phyloP scores from a whole-genome alignment of 2,797 vertebrate species.

The Phrynocephalus forsythii region DNA sequence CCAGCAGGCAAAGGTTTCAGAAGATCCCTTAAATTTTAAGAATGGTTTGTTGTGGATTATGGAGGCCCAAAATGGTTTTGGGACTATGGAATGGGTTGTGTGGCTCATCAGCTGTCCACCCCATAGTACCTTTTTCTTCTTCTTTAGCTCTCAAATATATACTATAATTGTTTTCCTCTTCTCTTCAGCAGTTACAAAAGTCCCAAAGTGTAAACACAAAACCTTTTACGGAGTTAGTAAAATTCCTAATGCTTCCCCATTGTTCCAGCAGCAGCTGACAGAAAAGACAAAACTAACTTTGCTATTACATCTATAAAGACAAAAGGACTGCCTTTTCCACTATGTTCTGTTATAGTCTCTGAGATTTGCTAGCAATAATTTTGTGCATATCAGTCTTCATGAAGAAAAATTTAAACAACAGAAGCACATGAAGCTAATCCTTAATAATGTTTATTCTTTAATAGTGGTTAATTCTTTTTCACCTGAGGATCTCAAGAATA shows the following conservation, averaged over 20 bases:
- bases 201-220: constrained; percentile 15
- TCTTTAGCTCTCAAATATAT: constrained; percentile 29
- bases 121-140: neutral
- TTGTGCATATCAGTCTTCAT: neutral
- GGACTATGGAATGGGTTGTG: neutral
- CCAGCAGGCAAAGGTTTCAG: neutral
- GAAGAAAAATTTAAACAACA: neutral
- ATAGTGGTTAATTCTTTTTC: neutral
- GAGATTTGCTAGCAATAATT: neutral
- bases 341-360: neutral
- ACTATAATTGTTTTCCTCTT: constrained; percentile 39
- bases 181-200: constrained; percentile 33
- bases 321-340: neutral
- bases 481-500: neutral
- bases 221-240: neutral
- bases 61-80: neutral
- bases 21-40: neutral
- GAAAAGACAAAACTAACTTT: neutral
- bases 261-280: neutral
- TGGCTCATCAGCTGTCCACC: neutral
- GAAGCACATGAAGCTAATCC: neutral
- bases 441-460: neutral
- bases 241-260: neutral
- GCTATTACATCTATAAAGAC: neutral
- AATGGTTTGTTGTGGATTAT: neutral